Conservation (phyloP, 2,797 vertebrate genomes). For the Xenopus petersii region DNA sequence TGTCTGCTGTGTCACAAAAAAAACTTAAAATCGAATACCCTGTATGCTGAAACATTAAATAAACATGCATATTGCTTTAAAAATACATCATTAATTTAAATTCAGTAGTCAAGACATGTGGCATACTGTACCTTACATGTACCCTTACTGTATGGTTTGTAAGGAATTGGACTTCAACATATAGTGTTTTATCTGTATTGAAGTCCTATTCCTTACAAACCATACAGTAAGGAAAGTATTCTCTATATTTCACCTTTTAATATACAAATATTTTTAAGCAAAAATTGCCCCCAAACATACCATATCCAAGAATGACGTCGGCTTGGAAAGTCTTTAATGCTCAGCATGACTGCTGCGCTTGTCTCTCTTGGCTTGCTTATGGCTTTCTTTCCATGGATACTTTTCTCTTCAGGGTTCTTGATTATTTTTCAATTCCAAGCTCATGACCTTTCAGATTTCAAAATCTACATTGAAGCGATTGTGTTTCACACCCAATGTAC, state of each 20-base stretch:
- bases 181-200: too few species aligned
- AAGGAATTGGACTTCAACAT: too few species aligned
- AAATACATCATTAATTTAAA: too few species aligned
- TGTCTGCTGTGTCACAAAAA: too few species aligned
- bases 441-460: slow-evolving; percentile 35
- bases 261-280: neutral
- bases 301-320: slow-evolving; percentile 71
- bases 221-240: too few species aligned
- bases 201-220: too few species aligned
- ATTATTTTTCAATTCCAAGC: slow-evolving; percentile 52
- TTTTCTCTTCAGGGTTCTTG: slow-evolving; percentile 54
- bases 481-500: neutral
- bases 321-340: slow-evolving; percentile 56
- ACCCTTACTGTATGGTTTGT: too few species aligned
- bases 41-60: too few species aligned
- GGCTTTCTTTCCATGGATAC: slow-evolving; percentile 31
- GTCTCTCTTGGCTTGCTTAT: neutral
- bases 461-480: neutral
- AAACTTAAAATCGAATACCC: too few species aligned
- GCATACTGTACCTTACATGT: too few species aligned
- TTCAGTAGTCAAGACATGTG: too few species aligned
- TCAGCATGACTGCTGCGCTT: slow-evolving; percentile 57
- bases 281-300: slow-evolving; percentile 54
- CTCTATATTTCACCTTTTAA: neutral
- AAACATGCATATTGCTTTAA: too few species aligned